These are phyloP conservation scores for Mormyrus lacerda DNA, from an alignment of 2,113 vertebrate genomes.

Conservation along the genomic window DNA sequence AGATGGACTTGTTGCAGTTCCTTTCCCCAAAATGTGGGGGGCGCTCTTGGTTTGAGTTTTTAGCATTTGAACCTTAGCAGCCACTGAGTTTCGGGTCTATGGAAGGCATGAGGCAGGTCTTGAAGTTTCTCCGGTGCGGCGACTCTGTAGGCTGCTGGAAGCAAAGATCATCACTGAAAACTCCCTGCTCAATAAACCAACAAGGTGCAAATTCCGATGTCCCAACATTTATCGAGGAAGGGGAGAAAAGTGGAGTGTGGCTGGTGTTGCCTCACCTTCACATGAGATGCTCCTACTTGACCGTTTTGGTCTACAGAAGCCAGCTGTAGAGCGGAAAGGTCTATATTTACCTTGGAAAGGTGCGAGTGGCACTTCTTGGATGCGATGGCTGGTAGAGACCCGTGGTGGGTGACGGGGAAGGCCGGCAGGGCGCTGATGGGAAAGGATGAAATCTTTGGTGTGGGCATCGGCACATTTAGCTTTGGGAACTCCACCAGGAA, in stretches of 20 bases:
- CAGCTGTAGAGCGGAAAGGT: neutral
- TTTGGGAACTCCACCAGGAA: slow-evolving; percentile 57
- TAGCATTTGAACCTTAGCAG: slow-evolving; percentile 47
- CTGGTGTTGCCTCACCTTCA: neutral
- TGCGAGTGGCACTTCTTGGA: slow-evolving; percentile 57
- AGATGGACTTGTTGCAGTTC: neutral
- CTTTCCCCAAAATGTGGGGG: neutral
- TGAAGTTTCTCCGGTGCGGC: slow-evolving; percentile 44
- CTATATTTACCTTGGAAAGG: slow-evolving; percentile 56
- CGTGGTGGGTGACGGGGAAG: slow-evolving; percentile 37
- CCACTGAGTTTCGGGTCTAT: slow-evolving; percentile 53
- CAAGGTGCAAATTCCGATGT: neutral
- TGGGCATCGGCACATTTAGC: slow-evolving; percentile 49
- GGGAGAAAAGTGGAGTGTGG: neutral
- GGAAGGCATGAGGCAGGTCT: slow-evolving; percentile 61
- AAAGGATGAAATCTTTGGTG: slow-evolving; percentile 45
- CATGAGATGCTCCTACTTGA: neutral
- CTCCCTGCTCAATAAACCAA: neutral
- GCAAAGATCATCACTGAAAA: slow-evolving; percentile 31
- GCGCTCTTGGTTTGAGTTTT: neutral
- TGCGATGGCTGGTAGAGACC: slow-evolving; percentile 49
- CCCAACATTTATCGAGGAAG: neutral
- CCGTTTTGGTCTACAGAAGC: neutral
- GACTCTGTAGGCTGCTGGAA: slow-evolving; percentile 63
- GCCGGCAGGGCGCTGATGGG: slow-evolving; percentile 45